Conservation (phyloP, 2,113 vertebrate genomes). For the Alouatta palliata region DNA sequence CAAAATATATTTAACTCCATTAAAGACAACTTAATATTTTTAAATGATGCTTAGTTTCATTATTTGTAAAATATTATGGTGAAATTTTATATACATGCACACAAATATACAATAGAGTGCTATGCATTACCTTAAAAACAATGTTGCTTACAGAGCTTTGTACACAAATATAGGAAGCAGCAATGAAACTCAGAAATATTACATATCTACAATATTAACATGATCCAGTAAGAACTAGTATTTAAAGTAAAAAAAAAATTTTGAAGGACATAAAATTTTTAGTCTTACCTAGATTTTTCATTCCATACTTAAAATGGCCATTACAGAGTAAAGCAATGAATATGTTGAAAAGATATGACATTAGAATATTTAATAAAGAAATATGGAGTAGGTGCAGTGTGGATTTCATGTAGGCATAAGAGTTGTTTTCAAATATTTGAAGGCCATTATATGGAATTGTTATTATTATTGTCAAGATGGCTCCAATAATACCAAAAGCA, state of each 20-base stretch:
- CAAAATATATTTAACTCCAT: neutral
- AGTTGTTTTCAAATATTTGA: neutral
- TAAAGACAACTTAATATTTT: neutral
- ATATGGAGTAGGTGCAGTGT: neutral
- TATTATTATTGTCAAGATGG: neutral
- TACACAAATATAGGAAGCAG: neutral
- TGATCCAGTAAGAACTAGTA: neutral
- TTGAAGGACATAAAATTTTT: neutral
- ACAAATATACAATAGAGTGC: neutral
- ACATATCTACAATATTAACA: neutral
- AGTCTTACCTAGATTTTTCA: neutral
- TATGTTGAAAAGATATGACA: neutral
- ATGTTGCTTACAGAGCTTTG: neutral
- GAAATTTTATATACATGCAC: neutral
- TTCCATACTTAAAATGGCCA: neutral
- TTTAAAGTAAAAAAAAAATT: slow-evolving; percentile 24
- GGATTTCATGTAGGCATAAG: neutral
- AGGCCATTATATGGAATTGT: neutral
- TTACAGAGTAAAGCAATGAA: neutral
- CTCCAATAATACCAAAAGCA: neutral
- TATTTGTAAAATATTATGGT: neutral
- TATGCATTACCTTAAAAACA: neutral
- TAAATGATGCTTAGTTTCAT: neutral
- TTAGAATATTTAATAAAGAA: neutral
- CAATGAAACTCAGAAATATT: neutral